Percentiles rank a stretch among this genome's conserved stretches.
Conservation (phyloP, 2,888 invertebrate genomes). For the Itoplectis maculator region DNA sequence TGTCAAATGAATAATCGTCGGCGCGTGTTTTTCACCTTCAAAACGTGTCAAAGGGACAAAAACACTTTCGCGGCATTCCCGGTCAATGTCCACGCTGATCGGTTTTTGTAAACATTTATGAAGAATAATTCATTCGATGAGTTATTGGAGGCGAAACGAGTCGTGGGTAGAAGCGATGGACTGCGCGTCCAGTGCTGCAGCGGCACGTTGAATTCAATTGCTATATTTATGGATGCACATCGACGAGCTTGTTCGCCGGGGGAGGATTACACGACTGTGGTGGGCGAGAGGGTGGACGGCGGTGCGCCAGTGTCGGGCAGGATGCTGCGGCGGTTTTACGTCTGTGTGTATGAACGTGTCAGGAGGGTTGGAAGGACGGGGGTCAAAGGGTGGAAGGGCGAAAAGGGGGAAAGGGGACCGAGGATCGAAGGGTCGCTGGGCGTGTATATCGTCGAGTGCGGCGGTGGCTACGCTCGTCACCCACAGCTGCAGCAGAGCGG, state of each 20-base stretch:
- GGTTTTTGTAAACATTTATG: background rate
- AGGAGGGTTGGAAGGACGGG: background rate
- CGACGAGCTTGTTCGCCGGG: conserved; percentile 55
- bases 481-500: conserved; percentile 30
- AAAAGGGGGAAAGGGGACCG: background rate
- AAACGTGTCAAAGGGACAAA: background rate
- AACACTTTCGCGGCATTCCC: background rate
- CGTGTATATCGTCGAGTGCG: conserved; percentile 29
- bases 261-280: conserved; percentile 63
- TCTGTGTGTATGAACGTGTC: conserved; percentile 1
- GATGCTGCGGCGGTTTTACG: conserved; percentile 10
- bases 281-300: conserved; percentile 5
- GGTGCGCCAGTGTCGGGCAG: background rate
- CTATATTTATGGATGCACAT: conserved; percentile 58
- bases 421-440: background rate
- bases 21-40: too few species aligned
- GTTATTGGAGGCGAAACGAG: background rate
- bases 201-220: conserved; percentile 42
- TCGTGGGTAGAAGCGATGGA: background rate
- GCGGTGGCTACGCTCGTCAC: conserved; percentile 32
- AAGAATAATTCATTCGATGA: background rate
- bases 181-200: background rate
- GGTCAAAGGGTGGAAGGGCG: background rate
- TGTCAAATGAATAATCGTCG: too few species aligned
- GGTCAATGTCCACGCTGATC: background rate